A percentile compares a stretch with the other conserved stretches of the same genome.
Evolutionary conservation across 1,140 invertebrate species (phyloP).

Genomic region (Nixonia krombeini): DNA sequence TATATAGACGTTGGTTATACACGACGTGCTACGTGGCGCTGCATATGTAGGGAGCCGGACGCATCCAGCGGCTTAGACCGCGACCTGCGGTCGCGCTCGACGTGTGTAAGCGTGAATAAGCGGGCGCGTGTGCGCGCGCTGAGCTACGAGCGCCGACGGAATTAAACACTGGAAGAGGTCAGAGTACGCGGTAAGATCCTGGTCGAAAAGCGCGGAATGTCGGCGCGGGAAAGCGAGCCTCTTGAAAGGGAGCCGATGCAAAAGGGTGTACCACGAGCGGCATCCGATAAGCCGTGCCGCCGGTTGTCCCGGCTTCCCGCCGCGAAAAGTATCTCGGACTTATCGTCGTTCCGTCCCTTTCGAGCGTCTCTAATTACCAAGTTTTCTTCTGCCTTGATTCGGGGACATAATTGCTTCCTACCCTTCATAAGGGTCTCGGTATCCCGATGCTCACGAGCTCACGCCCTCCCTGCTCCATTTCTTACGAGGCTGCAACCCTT

Average conservation of each 20-base stretch:
- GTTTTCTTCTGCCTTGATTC: conserved; percentile 71
- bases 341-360: conserved; percentile 60
- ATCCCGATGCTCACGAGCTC: conserved; percentile 42
- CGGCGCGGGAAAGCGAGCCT: background rate
- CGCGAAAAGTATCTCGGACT: conserved; percentile 26
- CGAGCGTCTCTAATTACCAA: conserved; percentile 69
- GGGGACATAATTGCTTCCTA: conserved; percentile 67
- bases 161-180: conserved; percentile 48
- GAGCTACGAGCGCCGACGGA: conserved; percentile 32
- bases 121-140: conserved; percentile 8
- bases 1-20: conserved; percentile 26
- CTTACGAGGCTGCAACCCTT: conserved; percentile 37
- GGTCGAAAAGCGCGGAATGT: conserved; percentile 12
- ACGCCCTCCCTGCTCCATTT: conserved; percentile 26
- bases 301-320: no score
- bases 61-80: conserved; percentile 61
- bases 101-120: conserved; percentile 19
- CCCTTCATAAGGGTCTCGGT: conserved; percentile 52
- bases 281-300: background rate
- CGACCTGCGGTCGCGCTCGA: conserved; percentile 54
- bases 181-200: conserved; percentile 28
- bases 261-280: background rate
- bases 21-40: conserved; percentile 9
- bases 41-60: conserved; percentile 29
- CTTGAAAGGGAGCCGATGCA: no score